phyloP scores from a whole-genome alignment of 2,888 invertebrate species.

The Tholera decimalis region DNA sequence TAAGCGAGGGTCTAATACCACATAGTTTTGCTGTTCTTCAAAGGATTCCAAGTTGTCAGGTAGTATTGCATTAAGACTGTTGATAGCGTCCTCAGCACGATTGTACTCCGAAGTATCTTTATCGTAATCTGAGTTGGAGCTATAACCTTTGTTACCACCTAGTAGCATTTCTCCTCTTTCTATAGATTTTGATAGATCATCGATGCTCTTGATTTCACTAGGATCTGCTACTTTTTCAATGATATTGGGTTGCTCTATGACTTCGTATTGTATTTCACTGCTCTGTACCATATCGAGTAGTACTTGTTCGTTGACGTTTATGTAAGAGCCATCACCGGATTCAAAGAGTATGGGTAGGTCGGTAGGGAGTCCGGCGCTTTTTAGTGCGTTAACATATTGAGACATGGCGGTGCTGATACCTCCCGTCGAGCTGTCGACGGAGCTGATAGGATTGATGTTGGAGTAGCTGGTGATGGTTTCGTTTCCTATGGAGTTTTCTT shows the following conservation, averaged over 20 bases:
- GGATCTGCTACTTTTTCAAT: constrained; percentile 88
- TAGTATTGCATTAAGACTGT: constrained; percentile 83
- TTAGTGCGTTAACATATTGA: constrained; percentile 88
- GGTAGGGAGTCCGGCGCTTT: constrained; percentile 87
- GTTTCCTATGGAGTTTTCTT: constrained; percentile 77
- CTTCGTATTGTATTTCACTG: constrained; percentile 89
- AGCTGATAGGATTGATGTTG: constrained; percentile 73
- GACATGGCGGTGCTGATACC: constrained; percentile 86
- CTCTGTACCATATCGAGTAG: constrained; percentile 90
- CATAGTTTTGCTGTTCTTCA: constrained; percentile 85
- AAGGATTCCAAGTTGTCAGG: constrained; percentile 87
- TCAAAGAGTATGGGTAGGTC: constrained; percentile 92
- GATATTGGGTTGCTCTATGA: constrained; percentile 89
- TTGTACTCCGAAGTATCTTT: constrained; percentile 78
- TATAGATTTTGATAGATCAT: constrained; percentile 88
- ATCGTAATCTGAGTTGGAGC: constrained; percentile 72
- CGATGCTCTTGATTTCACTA: constrained; percentile 89
- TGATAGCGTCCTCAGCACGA: constrained; percentile 83
- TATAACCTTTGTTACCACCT: constrained; percentile 77
- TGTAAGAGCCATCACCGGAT: constrained; percentile 92
- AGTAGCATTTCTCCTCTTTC: constrained; percentile 87
- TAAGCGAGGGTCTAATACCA: constrained; percentile 81
- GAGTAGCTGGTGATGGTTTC: constrained; percentile 81
- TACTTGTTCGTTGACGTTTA: constrained; percentile 93
- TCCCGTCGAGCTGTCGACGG: constrained; percentile 71